A percentile compares a stretch with the other conserved stretches of the same genome.
Conservation (phyloP, 2,797 vertebrate species). For the Halcyon chelicuti region DNA sequence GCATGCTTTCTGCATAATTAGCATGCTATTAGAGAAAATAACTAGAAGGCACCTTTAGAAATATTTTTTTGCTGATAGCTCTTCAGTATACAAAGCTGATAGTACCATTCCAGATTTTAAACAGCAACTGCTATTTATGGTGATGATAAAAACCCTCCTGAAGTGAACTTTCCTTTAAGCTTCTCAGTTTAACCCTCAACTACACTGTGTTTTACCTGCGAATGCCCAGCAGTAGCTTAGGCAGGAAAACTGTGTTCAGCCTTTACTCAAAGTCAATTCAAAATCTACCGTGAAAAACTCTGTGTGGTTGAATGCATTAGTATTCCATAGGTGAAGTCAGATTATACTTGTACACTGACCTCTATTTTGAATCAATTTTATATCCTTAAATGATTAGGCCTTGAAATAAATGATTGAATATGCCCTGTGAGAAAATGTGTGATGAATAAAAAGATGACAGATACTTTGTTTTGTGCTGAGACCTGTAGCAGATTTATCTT, state of each 20-base stretch:
- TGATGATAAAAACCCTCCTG: not conserved
- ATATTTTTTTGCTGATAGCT: not conserved
- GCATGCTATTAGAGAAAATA: not conserved
- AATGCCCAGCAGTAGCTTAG: not conserved
- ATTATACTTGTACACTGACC: slow-evolving; percentile 36
- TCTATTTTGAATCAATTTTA: slow-evolving; percentile 72
- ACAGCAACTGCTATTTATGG: slow-evolving; percentile 8
- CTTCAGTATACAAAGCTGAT: not conserved
- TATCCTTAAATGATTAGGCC: slow-evolving; percentile 65
- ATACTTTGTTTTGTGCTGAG: slow-evolving; percentile 16
- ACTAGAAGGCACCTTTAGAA: slow-evolving; percentile 16
- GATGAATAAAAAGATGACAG: slow-evolving; percentile 53
- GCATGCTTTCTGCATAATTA: slow-evolving; percentile 5
- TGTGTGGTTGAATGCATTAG: slow-evolving; percentile 8
- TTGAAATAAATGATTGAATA: slow-evolving; percentile 72
- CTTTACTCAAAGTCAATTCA: slow-evolving; percentile 30
- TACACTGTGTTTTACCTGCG: not conserved
- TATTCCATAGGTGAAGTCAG: slow-evolving; percentile 41
- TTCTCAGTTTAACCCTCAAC: not conserved
- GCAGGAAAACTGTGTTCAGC: slow-evolving; percentile 12
- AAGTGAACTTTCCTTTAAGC: not conserved
- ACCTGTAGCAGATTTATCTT: slow-evolving; percentile 20
- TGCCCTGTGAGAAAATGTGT: slow-evolving; percentile 49
- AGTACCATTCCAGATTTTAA: not conserved
- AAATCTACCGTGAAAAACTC: slow-evolving; percentile 8